Percentiles rank a stretch among this genome's conserved stretches.
Evolutionary conservation across 2,888 invertebrate genomes (phyloP).

Genomic region (Uloborus plumipes): DNA sequence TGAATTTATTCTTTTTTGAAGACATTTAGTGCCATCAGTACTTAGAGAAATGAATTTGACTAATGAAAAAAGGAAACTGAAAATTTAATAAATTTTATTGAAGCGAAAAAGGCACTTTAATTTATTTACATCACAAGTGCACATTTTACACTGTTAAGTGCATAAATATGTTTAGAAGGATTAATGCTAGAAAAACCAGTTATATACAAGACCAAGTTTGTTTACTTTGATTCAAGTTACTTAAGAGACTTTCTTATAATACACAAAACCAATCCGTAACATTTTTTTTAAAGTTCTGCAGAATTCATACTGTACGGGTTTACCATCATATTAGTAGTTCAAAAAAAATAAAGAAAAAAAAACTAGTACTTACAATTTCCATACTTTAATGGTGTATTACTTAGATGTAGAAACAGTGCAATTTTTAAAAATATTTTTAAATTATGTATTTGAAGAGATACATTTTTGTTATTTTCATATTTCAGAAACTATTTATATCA

Average conservation of each 20-base stretch:
- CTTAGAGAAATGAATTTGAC: background rate
- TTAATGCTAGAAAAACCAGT: slow-evolving; percentile 16
- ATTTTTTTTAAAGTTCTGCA: background rate
- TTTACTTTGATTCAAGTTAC: slow-evolving; percentile 37
- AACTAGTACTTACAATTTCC: too few species aligned
- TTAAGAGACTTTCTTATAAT: background rate
- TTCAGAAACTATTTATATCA: too few species aligned
- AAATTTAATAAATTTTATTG: slow-evolving; percentile 59
- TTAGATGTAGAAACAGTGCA: too few species aligned
- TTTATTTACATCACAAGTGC: slow-evolving; percentile 50
- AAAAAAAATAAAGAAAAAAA: too few species aligned
- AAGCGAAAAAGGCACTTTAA: slow-evolving; percentile 56
- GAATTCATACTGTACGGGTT: background rate
- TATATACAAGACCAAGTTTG: background rate
- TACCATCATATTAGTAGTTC: too few species aligned
- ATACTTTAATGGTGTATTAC: too few species aligned
- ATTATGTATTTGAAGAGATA: too few species aligned
- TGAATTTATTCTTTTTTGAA: too few species aligned
- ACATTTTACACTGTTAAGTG: slow-evolving; percentile 26
- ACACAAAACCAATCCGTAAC: background rate
- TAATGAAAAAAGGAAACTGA: slow-evolving; percentile 11
- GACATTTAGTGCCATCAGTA: background rate
- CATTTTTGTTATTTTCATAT: too few species aligned
- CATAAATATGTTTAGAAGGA: slow-evolving; percentile 9
- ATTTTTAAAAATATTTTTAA: too few species aligned